Base-by-base conservation (phyloP, 2,888 invertebrate species). In the Acronicta psi region DNA sequence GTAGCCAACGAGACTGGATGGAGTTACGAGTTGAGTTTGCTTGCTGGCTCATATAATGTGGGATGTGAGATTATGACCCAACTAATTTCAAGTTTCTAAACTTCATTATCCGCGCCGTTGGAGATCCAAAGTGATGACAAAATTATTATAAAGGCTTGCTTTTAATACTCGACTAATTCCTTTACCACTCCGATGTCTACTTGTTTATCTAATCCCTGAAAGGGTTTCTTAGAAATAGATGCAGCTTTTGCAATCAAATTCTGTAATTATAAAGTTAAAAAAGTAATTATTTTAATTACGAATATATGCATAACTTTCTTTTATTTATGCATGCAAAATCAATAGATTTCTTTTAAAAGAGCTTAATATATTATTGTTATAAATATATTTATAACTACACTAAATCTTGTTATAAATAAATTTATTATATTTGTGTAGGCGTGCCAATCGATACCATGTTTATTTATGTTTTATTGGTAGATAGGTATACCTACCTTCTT, bases 41-140 rank as follows among this genome's bases (percentile, higher is more conserved):
- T 74, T 76, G 70, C 70, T 76, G 65, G 73, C 79, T 80, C 79
- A 82, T 79, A 77, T 82, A 82, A 82, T 83, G 81, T 80, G 83
- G 77, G 81, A 82, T 82, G 79, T 84, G 83, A 85, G 86, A 88
- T 88, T 88, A 86, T 88, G 84, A 86, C 85, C 85, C 80, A 87
- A 87, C 89, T 90, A 91, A 91, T 91, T 89, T 82, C 87, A 91
- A 91, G 91, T 91, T 91, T 86, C 84, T 80, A 84, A 91, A 91
- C 90, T 91, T 90, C 86, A 89, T 91, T 90, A 90, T 83, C 78
- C 90, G 89, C 90, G 60, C 86, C 84, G 88, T 84, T 88, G 89
- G 84, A 88, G 86, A 88, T 87, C 83, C 83, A 85, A 87, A 85
- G 86, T 83, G 86, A 86, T 84, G 84, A 86, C 87, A 86, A 87